Percentiles rank a stretch among this genome's conserved stretches.
Conservation (phyloP, 1,140 invertebrate genomes). For the Conus betulinus region DNA sequence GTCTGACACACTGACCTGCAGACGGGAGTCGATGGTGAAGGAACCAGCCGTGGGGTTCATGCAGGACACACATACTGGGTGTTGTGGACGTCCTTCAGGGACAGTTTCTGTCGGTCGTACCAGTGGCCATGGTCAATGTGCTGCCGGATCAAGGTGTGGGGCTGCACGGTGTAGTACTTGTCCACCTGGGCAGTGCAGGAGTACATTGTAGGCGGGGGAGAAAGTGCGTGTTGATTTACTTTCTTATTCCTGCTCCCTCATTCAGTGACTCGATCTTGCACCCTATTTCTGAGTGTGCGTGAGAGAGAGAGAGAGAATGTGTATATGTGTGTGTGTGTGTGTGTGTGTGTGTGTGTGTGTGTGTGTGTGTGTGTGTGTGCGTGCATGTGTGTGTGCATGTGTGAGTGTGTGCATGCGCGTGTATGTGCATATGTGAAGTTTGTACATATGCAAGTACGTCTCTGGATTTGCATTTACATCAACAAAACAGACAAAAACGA, state of each 20-base stretch:
- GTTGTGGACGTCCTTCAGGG: slow-evolving; percentile 96
- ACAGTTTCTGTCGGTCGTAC: slow-evolving; percentile 90
- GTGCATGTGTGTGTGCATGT: slow-evolving; percentile 4
- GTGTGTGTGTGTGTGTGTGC: not conserved
- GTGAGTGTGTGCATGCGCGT: slow-evolving; percentile 18
- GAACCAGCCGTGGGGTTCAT: slow-evolving; percentile 99
- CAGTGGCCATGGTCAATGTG: slow-evolving; percentile 97
- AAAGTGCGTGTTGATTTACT: not conserved
- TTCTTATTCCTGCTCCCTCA: not conserved
- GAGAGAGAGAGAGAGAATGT: not conserved
- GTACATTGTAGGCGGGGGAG: no score
- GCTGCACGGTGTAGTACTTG: slow-evolving; percentile 94
- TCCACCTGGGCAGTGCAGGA: slow-evolving; percentile 82
- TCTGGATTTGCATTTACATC: no score
- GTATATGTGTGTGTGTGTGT: no score
- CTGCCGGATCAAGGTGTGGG: slow-evolving; percentile 95
- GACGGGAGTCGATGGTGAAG: slow-evolving; percentile 91
- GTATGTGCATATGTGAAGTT: not conserved
- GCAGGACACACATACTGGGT: slow-evolving; percentile 96
- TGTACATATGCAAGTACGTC: no score
- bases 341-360: not conserved
- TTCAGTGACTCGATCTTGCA: no score
- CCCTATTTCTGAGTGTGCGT: not conserved
- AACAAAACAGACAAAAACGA: no score
- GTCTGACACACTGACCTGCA: not conserved